phyloP scores from a whole-genome alignment of 2,797 vertebrate genomes.

The Rhinophrynus dorsalis region DNA sequence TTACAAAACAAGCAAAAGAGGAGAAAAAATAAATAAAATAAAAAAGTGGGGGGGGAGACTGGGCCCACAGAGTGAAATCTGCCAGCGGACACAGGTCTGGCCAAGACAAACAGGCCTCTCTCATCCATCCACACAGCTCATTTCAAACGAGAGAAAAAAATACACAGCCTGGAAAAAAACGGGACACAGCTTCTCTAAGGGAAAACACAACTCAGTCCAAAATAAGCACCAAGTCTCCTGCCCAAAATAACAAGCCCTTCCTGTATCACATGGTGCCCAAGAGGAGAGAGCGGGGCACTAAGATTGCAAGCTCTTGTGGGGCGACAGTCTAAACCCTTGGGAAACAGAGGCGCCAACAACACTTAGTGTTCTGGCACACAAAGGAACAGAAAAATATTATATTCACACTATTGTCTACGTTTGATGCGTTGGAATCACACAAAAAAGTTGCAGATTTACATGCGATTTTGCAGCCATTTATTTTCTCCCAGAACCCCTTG shows the following conservation, averaged over 20 bases:
- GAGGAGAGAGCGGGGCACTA: not conserved
- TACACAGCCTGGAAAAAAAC: not conserved
- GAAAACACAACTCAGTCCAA: slow-evolving; percentile 10
- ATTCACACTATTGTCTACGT: no score
- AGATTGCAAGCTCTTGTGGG: slow-evolving; percentile 8
- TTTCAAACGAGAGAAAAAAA: not conserved
- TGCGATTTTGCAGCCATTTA: no score
- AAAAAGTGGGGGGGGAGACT: not conserved
- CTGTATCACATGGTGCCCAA: not conserved
- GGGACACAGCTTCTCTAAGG: not conserved
- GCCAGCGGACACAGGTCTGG: not conserved
- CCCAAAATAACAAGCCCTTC: slow-evolving; percentile 27
- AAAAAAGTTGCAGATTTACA: no score
- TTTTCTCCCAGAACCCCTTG: no score
- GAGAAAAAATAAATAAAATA: not conserved
- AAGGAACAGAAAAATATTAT: no score
- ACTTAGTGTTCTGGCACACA: no score
- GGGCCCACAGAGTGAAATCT: not conserved
- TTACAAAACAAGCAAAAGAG: no score
- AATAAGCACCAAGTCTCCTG: slow-evolving; percentile 8
- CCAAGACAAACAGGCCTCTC: slow-evolving; percentile 22
- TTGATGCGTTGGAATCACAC: no score
- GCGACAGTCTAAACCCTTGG: not conserved
- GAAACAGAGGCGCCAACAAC: no score
- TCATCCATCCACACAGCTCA: not conserved